These are phyloP conservation scores for Gibbula magus DNA, from an alignment of 2,888 invertebrate genomes.

Conservation along the genomic window DNA sequence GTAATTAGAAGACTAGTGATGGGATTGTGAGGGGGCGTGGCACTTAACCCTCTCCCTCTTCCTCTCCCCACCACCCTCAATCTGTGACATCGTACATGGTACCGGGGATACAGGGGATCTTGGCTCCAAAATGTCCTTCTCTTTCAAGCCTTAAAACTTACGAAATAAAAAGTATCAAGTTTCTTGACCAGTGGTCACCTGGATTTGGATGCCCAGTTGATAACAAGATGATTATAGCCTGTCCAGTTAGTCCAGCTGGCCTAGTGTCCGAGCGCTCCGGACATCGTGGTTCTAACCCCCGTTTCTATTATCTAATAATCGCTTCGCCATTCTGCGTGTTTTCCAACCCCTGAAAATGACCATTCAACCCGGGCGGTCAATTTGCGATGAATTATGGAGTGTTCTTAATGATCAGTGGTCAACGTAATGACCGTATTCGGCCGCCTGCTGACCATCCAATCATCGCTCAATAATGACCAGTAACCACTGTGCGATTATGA, in stretches of 20 bases:
- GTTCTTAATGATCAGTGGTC: conserved; percentile 25
- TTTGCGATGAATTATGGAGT: conserved; percentile 26
- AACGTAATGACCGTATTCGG: conserved; percentile 25
- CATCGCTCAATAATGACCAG: conserved; percentile 24
- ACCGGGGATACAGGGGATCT: not conserved
- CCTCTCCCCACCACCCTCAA: too few species aligned
- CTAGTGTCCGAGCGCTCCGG: not conserved
- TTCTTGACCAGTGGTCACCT: conserved; percentile 2
- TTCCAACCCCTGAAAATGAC: conserved; percentile 22
- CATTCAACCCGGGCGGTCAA: conserved; percentile 24
- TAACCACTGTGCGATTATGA: conserved; percentile 15
- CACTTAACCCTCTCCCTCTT: too few species aligned
- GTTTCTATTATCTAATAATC: conserved; percentile 13
- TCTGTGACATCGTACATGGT: too few species aligned
- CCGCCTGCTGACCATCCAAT: conserved; percentile 18
- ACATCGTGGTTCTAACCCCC: not conserved
- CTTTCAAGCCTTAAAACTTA: not conserved
- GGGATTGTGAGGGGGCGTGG: too few species aligned
- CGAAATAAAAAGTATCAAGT: not conserved
- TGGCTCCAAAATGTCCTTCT: not conserved
- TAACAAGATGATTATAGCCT: conserved; percentile 22
- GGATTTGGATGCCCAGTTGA: not conserved
- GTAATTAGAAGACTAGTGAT: too few species aligned
- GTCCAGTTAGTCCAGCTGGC: conserved; percentile 8
- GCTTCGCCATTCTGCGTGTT: not conserved